phyloP scores from a whole-genome alignment of 1,140 invertebrate species.

The Lanistes nyassanus region DNA sequence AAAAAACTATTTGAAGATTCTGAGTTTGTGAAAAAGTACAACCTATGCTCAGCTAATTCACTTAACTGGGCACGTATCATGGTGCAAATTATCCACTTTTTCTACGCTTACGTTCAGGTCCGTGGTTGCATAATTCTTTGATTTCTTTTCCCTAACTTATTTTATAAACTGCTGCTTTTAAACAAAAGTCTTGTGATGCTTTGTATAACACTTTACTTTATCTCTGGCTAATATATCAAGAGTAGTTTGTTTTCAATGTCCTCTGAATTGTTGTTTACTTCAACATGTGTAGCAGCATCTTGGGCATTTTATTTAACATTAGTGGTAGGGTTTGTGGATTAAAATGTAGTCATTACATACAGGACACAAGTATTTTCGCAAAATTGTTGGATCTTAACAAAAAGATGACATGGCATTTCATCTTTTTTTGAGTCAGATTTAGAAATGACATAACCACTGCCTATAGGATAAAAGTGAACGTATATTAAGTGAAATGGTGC shows the following conservation, averaged over 20 bases:
- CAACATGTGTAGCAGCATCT: background rate
- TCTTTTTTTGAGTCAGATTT: too few species aligned
- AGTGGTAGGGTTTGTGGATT: background rate
- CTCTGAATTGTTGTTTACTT: too few species aligned
- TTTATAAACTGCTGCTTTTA: background rate
- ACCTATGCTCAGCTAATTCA: slow-evolving; percentile 67
- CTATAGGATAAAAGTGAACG: too few species aligned
- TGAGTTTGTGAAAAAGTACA: slow-evolving; percentile 55
- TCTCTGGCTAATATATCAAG: background rate
- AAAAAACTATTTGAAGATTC: slow-evolving; percentile 64
- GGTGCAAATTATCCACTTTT: slow-evolving; percentile 68
- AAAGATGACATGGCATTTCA: too few species aligned
- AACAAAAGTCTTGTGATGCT: background rate
- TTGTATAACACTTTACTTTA: background rate
- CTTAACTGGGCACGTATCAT: slow-evolving; percentile 70
- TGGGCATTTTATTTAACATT: background rate
- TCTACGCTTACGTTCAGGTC: slow-evolving; percentile 67
- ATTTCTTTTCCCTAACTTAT: background rate
- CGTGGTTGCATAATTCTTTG: background rate
- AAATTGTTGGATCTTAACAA: too few species aligned
- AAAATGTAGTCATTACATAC: too few species aligned
- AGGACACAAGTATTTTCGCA: too few species aligned
- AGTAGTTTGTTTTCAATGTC: background rate
- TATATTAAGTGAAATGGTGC: too few species aligned
- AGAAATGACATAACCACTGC: too few species aligned